Evolutionary conservation across 2,888 invertebrate genomes (phyloP).

Genomic region (Xylocampa areola): DNA sequence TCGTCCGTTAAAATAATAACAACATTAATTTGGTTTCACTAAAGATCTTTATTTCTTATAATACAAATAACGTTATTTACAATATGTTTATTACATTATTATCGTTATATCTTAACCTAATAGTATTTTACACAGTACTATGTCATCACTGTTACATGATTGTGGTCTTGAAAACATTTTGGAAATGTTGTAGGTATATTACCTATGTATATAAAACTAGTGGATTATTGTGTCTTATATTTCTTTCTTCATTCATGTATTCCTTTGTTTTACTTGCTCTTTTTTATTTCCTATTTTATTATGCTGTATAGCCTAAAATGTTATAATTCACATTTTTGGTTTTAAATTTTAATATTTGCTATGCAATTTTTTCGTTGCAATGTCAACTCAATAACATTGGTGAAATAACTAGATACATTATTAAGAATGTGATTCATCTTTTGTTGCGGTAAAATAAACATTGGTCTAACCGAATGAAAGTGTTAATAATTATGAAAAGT

Average conservation of each 20-base stretch:
- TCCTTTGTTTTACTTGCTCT: no score
- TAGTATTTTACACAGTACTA: constrained; percentile 61
- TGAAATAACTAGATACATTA: background rate
- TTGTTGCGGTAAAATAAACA: constrained; percentile 12
- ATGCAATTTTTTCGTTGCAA: no score
- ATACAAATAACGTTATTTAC: constrained; percentile 89
- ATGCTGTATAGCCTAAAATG: no score
- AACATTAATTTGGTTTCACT: constrained; percentile 76
- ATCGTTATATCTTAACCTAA: constrained; percentile 65
- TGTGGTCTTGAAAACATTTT: constrained; percentile 33
- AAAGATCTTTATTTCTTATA: constrained; percentile 87
- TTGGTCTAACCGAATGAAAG: constrained; percentile 5
- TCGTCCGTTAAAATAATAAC: no score
- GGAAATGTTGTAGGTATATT: constrained; percentile 5
- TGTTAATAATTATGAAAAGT: constrained; percentile 5
- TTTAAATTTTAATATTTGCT: no score
- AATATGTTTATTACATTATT: constrained; percentile 74
- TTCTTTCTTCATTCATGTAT: constrained; percentile 1
- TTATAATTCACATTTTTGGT: no score
- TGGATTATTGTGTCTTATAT: background rate
- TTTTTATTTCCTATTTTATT: no score
- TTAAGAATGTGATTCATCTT: constrained; percentile 2
- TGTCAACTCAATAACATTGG: no score
- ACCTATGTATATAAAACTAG: background rate
- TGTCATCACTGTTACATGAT: constrained; percentile 48